phyloP scores from a whole-genome alignment of 2,888 invertebrate species.

The Epinotia bilunana region DNA sequence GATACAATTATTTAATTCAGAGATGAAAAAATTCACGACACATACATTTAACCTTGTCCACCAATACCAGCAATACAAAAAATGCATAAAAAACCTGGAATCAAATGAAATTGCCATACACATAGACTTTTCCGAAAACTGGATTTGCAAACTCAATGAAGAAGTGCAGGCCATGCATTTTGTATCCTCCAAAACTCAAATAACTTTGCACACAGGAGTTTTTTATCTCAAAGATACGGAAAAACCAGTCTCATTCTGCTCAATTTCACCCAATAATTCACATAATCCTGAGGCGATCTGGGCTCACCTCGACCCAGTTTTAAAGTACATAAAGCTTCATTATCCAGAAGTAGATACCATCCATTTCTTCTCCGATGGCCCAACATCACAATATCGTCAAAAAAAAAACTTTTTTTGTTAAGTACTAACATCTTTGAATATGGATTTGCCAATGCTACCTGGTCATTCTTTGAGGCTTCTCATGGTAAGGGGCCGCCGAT shows the following conservation, averaged over 20 bases:
- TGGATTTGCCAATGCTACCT: constrained; percentile 41
- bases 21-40: constrained; percentile 6
- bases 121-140: constrained; percentile 15
- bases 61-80: constrained; percentile 10
- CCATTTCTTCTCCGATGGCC: constrained; percentile 38
- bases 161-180: too few species aligned
- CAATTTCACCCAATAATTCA: constrained; percentile 44
- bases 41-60: constrained; percentile 5
- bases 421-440: constrained; percentile 23
- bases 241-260: constrained; percentile 42
- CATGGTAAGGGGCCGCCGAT: constrained; percentile 23
- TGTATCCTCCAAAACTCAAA: background rate
- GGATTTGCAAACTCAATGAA: background rate
- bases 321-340: constrained; percentile 38
- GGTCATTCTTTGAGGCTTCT: constrained; percentile 46
- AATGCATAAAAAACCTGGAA: constrained; percentile 1
- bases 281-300: constrained; percentile 48
- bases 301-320: constrained; percentile 47
- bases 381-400: background rate
- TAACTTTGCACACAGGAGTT: constrained; percentile 46
- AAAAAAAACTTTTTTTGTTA: too few species aligned
- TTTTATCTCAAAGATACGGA: constrained; percentile 43
- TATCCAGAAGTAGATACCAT: constrained; percentile 25
- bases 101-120: background rate
- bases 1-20: constrained; percentile 4